A percentile compares a stretch with the other conserved stretches of the same genome.
These are phyloP conservation scores for Nomada flava DNA, from an alignment of 2,888 invertebrate genomes.

Conservation along the genomic window DNA sequence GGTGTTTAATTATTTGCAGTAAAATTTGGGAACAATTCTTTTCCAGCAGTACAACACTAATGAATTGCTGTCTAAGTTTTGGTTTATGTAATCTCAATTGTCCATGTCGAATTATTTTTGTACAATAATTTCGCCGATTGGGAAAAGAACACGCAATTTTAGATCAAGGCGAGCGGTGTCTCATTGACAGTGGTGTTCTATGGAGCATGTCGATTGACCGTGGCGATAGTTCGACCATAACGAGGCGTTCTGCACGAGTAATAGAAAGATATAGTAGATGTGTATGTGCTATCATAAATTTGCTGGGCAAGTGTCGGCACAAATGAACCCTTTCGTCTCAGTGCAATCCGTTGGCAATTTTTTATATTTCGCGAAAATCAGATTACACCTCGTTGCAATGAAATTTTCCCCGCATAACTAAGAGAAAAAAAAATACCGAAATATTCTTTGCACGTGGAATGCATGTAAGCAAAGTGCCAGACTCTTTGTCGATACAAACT, in stretches of 20 bases:
- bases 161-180: constrained; percentile 39
- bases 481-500: constrained; percentile 3
- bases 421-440: background rate
- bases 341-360: background rate
- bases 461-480: background rate
- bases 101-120: background rate
- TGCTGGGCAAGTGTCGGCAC: background rate
- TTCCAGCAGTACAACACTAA: too few relatives aligned
- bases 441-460: background rate
- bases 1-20: too few relatives aligned
- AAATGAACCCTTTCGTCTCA: background rate
- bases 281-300: background rate
- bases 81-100: too few relatives aligned
- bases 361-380: background rate
- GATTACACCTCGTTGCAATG: too few relatives aligned
- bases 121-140: background rate
- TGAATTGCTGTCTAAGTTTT: too few relatives aligned
- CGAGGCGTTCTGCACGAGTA: constrained; percentile 20
- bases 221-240: constrained; percentile 58
- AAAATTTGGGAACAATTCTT: too few relatives aligned
- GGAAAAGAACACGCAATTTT: background rate
- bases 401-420: too few relatives aligned
- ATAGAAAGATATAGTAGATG: background rate
- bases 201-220: constrained; percentile 56
- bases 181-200: constrained; percentile 61